Percentiles rank a stretch among this genome's conserved stretches.
These are phyloP conservation scores for Deilephila porcellus DNA, from an alignment of 2,888 invertebrate genomes.

Conservation along the genomic window DNA sequence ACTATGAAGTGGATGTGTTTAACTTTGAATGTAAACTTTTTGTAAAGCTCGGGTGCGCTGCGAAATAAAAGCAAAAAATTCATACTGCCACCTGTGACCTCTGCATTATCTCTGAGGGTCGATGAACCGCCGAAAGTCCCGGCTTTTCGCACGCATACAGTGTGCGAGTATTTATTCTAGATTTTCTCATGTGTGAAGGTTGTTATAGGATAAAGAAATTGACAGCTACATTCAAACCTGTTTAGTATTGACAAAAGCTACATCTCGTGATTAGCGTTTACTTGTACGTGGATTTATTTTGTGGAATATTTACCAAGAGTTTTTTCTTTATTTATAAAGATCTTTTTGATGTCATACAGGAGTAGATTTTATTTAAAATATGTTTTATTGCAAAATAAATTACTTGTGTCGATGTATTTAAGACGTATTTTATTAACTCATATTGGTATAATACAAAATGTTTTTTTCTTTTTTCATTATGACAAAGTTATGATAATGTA, in stretches of 20 bases:
- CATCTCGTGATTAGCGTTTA: neutral
- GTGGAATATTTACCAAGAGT: neutral
- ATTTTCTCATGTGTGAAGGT: conserved; percentile 14
- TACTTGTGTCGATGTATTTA: too few species aligned
- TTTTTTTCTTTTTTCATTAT: neutral
- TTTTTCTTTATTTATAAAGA: too few species aligned
- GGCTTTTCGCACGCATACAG: conserved; percentile 4
- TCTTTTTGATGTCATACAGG: too few species aligned
- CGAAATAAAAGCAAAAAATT: conserved; percentile 17
- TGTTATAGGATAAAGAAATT: neutral
- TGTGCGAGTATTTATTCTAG: conserved; percentile 9
- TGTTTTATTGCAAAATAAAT: too few species aligned
- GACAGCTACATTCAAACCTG: neutral
- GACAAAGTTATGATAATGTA: neutral
- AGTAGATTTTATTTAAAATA: too few species aligned
- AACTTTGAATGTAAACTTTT: conserved; percentile 19
- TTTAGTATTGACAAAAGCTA: neutral
- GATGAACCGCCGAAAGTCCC: conserved; percentile 10
- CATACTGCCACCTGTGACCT: conserved; percentile 24
- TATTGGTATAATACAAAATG: neutral
- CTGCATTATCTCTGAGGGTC: conserved; percentile 20
- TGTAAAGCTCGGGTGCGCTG: conserved; percentile 5
- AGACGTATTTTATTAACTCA: too few species aligned
- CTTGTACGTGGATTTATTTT: too few species aligned
- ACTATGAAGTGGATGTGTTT: conserved; percentile 24